These are phyloP conservation scores for Amyelois transitella DNA, from an alignment of 1,140 invertebrate species.

Conservation along the genomic window DNA sequence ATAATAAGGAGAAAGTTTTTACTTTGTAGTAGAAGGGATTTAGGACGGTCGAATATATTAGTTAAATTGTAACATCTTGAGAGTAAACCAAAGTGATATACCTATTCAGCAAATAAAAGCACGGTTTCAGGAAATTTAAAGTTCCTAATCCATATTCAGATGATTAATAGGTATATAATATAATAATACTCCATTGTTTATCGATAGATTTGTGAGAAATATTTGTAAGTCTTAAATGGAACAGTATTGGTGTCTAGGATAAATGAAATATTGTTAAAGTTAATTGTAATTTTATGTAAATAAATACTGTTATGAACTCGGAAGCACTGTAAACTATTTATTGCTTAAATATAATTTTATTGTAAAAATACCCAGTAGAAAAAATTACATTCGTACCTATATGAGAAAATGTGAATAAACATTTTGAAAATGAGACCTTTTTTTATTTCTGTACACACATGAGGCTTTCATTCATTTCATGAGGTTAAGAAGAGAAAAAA, in stretches of 20 bases:
- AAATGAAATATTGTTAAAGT: not conserved
- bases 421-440: conserved; percentile 13
- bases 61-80: conserved; percentile 4
- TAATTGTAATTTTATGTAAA: conserved; percentile 16
- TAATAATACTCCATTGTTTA: too few relatives aligned
- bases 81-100: conserved; percentile 29
- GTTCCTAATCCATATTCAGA: conserved; percentile 28
- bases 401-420: conserved; percentile 36
- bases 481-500: too few relatives aligned
- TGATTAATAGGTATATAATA: not conserved
- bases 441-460: conserved; percentile 9
- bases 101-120: conserved; percentile 10
- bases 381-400: conserved; percentile 50
- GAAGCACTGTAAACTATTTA: conserved; percentile 56
- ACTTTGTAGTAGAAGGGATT: not conserved
- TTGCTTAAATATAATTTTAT: conserved; percentile 47
- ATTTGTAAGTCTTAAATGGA: not conserved
- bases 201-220: too few relatives aligned
- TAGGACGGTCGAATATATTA: not conserved
- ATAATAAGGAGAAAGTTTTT: not conserved
- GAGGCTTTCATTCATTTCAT: too few relatives aligned
- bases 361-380: conserved; percentile 44
- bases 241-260: not conserved
- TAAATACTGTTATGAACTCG: conserved; percentile 23
- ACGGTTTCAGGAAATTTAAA: conserved; percentile 28